Evolutionary conservation across 2,888 invertebrate species (phyloP).

Genomic region (Lycaena phlaeas): DNA sequence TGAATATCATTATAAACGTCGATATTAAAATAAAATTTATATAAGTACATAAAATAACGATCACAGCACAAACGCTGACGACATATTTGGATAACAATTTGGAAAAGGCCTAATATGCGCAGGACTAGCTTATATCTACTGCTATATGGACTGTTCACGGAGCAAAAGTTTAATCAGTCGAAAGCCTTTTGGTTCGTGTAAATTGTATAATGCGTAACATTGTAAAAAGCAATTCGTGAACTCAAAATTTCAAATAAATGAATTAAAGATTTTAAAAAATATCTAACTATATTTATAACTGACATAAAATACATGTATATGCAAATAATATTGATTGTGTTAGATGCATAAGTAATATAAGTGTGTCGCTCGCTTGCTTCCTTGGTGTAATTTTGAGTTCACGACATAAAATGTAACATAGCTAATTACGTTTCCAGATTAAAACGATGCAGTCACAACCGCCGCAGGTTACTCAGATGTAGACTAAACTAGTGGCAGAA

Average conservation of each 20-base stretch:
- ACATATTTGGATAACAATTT: constrained; percentile 33
- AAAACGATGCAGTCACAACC: constrained; percentile 4
- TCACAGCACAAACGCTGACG: constrained; percentile 38
- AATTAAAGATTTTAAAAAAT: no score
- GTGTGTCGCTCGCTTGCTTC: no score
- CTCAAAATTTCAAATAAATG: neutral
- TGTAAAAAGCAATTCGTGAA: neutral
- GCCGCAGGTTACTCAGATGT: neutral
- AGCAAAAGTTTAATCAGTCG: constrained; percentile 4
- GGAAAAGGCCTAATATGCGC: constrained; percentile 37
- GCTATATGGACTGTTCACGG: neutral
- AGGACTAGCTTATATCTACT: constrained; percentile 39
- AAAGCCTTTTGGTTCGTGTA: neutral
- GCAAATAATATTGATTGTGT: no score
- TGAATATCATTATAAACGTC: constrained; percentile 10
- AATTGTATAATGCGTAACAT: neutral
- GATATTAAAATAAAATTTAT: constrained; percentile 4
- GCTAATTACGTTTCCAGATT: no score
- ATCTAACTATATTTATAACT: neutral
- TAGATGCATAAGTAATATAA: no score
- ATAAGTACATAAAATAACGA: constrained; percentile 45
- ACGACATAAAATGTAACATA: no score
- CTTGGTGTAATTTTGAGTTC: no score
- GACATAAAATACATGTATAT: no score
- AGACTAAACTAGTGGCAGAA: constrained; percentile 9